Evolutionary conservation across 2,888 invertebrate species (phyloP).

Genomic region (Drosophila nr. perissopoda): DNA sequence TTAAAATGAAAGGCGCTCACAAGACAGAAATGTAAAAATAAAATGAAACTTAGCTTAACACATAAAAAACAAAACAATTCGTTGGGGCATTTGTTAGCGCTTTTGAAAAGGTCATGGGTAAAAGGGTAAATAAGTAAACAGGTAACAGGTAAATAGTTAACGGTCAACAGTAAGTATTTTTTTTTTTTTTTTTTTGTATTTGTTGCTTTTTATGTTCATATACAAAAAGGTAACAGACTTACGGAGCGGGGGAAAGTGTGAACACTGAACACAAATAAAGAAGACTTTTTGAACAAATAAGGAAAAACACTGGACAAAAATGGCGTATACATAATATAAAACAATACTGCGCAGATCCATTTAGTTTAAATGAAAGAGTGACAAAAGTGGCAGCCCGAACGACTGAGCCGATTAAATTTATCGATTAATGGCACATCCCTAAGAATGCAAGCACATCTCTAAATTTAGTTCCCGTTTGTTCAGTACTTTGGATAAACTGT

Average conservation of each 20-base stretch:
- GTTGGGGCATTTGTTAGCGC: constrained; percentile 51
- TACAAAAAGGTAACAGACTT: constrained; percentile 58
- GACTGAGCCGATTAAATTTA: background rate
- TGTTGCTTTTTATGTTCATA: constrained; percentile 22
- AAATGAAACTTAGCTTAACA: constrained; percentile 61
- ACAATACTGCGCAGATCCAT: constrained; percentile 54
- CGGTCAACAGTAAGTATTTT: constrained; percentile 67
- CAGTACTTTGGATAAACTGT: background rate
- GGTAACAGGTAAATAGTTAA: constrained; percentile 66
- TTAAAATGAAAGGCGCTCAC: constrained; percentile 76
- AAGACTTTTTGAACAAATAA: constrained; percentile 63
- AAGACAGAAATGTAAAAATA: constrained; percentile 54
- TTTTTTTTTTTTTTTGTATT: constrained; percentile 12
- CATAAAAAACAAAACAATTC: constrained; percentile 44
- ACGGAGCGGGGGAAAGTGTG: constrained; percentile 81
- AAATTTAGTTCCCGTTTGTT: background rate
- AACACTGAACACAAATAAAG: constrained; percentile 82
- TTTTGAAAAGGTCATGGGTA: constrained; percentile 45
- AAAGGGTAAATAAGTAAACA: constrained; percentile 54
- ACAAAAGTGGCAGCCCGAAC: constrained; percentile 33
- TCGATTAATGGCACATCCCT: background rate
- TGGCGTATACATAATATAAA: constrained; percentile 67
- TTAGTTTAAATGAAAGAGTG: background rate
- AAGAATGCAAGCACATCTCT: background rate
- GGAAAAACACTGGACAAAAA: constrained; percentile 65